Percentiles rank a stretch among this genome's conserved stretches.
phyloP scores from a whole-genome alignment of 2,888 invertebrate genomes.

The Isotomurus palustris region DNA sequence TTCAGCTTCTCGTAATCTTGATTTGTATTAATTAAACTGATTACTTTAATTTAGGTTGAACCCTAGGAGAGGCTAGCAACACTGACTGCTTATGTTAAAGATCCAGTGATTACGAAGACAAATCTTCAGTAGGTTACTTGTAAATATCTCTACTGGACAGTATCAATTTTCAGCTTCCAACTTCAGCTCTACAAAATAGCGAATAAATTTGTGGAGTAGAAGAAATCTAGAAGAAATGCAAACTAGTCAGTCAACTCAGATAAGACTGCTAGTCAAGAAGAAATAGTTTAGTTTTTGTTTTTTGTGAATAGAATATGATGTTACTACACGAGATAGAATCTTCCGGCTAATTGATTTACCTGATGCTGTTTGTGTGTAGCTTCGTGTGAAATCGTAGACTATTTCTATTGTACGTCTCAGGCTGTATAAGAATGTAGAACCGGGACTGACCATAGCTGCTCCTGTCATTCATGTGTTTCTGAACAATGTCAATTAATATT shows the following conservation, averaged over 20 bases:
- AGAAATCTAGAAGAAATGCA: too few species aligned
- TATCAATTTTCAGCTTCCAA: neutral
- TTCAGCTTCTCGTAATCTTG: neutral
- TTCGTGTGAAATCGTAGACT: too few species aligned
- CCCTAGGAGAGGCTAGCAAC: conserved; percentile 18
- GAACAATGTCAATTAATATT: too few species aligned
- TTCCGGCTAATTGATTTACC: too few species aligned
- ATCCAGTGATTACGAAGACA: neutral
- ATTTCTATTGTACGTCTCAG: too few species aligned
- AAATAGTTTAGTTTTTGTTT: conserved; percentile 1
- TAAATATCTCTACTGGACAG: neutral
- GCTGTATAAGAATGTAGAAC: too few species aligned
- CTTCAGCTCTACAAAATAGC: neutral
- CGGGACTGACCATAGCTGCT: too few species aligned
- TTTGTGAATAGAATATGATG: too few species aligned
- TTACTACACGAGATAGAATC: too few species aligned
- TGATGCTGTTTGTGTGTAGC: too few species aligned
- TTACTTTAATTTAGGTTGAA: conserved; percentile 34
- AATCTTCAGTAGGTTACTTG: neutral
- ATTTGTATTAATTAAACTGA: conserved; percentile 8
- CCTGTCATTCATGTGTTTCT: too few species aligned
- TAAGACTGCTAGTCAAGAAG: neutral
- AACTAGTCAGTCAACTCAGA: neutral
- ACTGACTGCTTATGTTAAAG: neutral
- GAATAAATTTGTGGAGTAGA: too few species aligned